These are phyloP conservation scores for Dyspetes luteomarginatus DNA, from an alignment of 2,888 invertebrate genomes.

Conservation along the genomic window DNA sequence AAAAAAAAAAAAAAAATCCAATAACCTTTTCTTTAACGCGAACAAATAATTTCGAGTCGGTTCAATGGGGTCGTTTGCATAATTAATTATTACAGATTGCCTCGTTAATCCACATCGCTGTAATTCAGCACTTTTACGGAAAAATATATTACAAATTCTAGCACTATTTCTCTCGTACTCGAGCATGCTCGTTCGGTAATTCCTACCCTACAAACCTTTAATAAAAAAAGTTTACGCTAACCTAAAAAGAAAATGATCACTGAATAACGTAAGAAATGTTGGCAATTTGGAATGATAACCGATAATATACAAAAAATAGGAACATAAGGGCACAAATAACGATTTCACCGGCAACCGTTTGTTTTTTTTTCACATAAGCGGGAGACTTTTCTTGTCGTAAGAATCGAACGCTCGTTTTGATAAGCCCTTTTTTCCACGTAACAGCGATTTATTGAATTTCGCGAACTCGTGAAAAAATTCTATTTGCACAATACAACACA, in stretches of 20 bases:
- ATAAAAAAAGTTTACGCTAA: background rate
- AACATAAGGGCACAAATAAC: background rate
- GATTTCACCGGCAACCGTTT: background rate
- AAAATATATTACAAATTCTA: background rate
- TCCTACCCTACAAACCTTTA: background rate
- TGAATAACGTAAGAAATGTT: background rate
- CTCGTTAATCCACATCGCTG: background rate
- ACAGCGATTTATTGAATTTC: background rate
- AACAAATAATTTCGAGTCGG: background rate
- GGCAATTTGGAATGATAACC: background rate
- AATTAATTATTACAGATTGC: background rate
- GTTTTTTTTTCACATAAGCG: background rate
- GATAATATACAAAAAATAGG: background rate
- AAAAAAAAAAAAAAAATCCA: background rate
- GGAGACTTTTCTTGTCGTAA: background rate
- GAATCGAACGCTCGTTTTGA: conserved; percentile 12
- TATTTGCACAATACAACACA: background rate
- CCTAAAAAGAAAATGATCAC: background rate
- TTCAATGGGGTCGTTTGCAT: background rate
- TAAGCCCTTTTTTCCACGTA: background rate
- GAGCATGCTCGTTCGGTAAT: background rate
- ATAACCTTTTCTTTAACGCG: background rate
- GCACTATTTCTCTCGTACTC: background rate
- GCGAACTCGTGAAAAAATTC: background rate
- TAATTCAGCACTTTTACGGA: background rate